Percentiles rank a stretch among this genome's conserved stretches.
Evolutionary conservation across 2,797 vertebrate genomes (phyloP).

Genomic region (Melanotaenia parkinsoni): DNA sequence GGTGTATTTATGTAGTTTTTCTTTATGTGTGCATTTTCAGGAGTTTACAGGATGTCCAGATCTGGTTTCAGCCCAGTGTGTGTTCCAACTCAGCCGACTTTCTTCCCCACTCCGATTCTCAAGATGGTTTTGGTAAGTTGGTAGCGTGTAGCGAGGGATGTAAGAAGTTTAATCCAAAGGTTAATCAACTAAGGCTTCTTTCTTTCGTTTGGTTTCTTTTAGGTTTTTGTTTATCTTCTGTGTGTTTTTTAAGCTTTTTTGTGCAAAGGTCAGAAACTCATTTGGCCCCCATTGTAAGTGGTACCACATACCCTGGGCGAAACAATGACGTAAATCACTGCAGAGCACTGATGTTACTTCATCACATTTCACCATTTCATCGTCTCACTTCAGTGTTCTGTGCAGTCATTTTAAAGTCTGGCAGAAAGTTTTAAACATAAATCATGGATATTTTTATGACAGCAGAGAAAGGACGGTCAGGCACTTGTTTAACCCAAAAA

Average conservation of each 20-base stretch:
- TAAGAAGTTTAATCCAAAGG: background rate
- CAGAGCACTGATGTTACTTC: too few relatives aligned
- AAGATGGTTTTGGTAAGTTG: constrained; percentile 89
- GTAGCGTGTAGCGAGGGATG: background rate
- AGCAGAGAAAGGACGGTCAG: too few relatives aligned
- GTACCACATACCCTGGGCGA: too few relatives aligned
- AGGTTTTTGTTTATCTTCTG: background rate
- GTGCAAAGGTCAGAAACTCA: background rate
- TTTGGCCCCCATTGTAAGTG: background rate
- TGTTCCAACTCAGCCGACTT: constrained; percentile 79
- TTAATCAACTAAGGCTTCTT: background rate
- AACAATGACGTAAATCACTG: too few relatives aligned
- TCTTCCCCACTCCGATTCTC: constrained; percentile 82
- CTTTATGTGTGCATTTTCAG: constrained; percentile 71
- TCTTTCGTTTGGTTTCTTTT: background rate
- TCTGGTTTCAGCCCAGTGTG: constrained; percentile 93
- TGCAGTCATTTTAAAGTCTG: background rate
- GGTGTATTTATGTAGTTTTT: background rate
- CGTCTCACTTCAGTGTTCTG: too few relatives aligned
- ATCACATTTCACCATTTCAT: too few relatives aligned
- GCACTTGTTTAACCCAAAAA: too few relatives aligned
- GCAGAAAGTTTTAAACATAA: background rate
- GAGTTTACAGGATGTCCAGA: constrained; percentile 97
- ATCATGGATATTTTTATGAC: background rate
- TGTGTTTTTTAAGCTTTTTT: background rate